Percentiles rank a stretch among this genome's conserved stretches.
Conservation (phyloP, 2,888 invertebrate species). For the Pristionchus mayeri region DNA sequence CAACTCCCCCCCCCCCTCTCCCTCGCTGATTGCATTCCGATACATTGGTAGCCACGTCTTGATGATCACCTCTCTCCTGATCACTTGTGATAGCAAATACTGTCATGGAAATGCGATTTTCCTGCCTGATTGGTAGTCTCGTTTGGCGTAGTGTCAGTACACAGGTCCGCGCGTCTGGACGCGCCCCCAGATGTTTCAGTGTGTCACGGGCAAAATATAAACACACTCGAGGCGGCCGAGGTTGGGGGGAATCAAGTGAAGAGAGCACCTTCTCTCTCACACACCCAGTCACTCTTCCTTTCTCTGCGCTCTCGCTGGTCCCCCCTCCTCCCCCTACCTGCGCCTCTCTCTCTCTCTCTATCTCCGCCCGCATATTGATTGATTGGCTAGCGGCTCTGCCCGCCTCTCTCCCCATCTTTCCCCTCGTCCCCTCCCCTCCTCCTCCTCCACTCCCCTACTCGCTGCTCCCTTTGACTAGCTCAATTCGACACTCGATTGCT, state of each 20-base stretch:
- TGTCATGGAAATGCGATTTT: too few relatives aligned
- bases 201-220: conserved; percentile 14
- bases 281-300: too few relatives aligned
- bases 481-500: conserved; percentile 44
- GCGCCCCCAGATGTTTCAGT: too few relatives aligned
- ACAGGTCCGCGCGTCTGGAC: too few relatives aligned
- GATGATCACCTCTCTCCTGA: neutral
- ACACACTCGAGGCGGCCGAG: neutral
- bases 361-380: neutral
- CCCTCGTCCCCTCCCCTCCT: neutral
- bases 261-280: too few relatives aligned
- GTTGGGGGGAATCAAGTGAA: neutral
- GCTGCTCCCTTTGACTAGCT: neutral
- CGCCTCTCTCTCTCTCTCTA: neutral
- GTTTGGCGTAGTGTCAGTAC: too few relatives aligned
- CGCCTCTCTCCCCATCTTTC: neutral
- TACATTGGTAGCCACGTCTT: too few relatives aligned
- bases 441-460: neutral
- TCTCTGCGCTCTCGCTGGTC: neutral
- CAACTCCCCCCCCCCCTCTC: neutral
- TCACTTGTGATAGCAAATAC: too few relatives aligned
- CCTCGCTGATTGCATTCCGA: neutral
- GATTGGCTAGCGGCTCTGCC: neutral
- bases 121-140: too few relatives aligned
- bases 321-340: neutral